Base-by-base conservation (phyloP, 1,140 invertebrate species). In the Drosophila pachea region DNA sequence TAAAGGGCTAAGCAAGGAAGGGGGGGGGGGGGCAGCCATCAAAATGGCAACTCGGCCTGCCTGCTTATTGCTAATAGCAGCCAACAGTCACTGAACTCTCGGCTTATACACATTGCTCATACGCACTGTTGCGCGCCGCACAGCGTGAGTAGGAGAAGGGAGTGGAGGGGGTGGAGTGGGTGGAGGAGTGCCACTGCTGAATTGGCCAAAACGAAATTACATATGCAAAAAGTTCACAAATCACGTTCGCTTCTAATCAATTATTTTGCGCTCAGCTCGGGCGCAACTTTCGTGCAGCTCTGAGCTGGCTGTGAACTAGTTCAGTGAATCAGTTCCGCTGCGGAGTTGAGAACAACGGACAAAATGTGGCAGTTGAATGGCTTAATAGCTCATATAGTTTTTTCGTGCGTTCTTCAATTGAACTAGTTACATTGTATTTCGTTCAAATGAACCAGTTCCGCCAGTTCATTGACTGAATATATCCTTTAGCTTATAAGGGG, bases 141-240 rank as follows among this genome's bases (percentile, higher is more conserved):
- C 42, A 31, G 35, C 31, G 5, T 14, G 7, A 7, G 29, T 5
- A 5, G 5, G 7, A 12, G 31, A 5, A 8, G 12, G 32, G 22
- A 14, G 29, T 5, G 40, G 8, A 5, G 6, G 16, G 12, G 42
- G 11, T 40, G 40, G 12, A 31, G 47, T 11, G 40, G 16, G 22
- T 35, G 47, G n/a, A 56, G 32, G 35, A 11, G 31, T 33, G 11
- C 7, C 14, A 9, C 1, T 47, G 31, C 48, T 12, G 49, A 14
- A 35, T 61, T 62, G 45, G 60, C 73, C 76, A 70, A 76, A 73
- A 73, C 79, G 72, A 83, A 83, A 83, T 83, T 83, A 83, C 81
- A 86, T 84, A 84, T 84, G 79, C 79, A 84, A 83, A 84, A 86
- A 86, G 82, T 86, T 86, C 86, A 81, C 81, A 86, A 22, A 86